phyloP scores from a whole-genome alignment of 2,888 invertebrate species.

The Oscheius sp. region DNA sequence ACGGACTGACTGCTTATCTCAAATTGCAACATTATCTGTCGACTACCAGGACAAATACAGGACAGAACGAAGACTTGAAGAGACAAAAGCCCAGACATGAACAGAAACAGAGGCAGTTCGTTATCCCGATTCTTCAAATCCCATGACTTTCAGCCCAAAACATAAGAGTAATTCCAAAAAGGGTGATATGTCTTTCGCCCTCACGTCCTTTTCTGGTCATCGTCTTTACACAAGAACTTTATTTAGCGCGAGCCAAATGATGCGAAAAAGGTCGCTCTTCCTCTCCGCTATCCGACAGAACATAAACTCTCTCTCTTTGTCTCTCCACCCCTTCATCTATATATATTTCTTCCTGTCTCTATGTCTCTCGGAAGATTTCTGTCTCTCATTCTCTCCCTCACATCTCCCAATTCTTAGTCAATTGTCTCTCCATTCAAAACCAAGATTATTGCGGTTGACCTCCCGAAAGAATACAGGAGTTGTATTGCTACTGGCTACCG shows the following conservation, averaged over 20 bases:
- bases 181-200: no score
- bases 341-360: background rate
- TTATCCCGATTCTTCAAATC: no score
- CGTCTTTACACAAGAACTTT: slow-evolving; percentile 26
- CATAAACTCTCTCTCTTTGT: background rate
- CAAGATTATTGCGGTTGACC: slow-evolving; percentile 21
- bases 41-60: no score
- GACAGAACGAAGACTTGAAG: no score
- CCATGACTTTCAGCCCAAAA: no score
- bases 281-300: background rate
- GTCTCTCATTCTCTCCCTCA: background rate
- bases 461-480: background rate
- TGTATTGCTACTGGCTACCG: slow-evolving; percentile 2
- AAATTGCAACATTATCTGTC: no score
- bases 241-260: slow-evolving; percentile 21
- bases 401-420: background rate
- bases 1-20: no score
- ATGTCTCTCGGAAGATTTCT: background rate
- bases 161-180: no score
- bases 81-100: no score
- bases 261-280: slow-evolving; percentile 18
- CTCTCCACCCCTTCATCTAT: background rate
- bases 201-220: no score
- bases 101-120: no score
- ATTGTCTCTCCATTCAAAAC: background rate